A percentile compares a stretch with the other conserved stretches of the same genome.
Conservation (phyloP, 1,140 invertebrate species). For the Drosophila navojoa region DNA sequence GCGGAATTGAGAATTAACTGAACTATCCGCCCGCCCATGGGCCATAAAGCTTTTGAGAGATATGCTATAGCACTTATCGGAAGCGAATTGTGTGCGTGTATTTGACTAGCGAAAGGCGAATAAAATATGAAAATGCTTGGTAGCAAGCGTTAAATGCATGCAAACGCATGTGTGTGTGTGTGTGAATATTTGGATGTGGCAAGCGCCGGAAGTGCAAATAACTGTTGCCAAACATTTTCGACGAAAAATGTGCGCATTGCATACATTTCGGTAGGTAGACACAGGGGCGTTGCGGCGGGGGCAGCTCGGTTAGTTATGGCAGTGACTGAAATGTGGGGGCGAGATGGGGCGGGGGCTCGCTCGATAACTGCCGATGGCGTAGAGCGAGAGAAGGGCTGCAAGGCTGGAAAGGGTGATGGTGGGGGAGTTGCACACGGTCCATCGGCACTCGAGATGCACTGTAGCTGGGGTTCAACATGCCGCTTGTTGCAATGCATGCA, state of each 20-base stretch:
- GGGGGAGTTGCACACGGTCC: conserved; percentile 5
- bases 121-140: conserved; percentile 71
- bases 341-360: neutral
- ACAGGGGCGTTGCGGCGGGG: neutral
- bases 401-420: neutral
- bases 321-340: neutral
- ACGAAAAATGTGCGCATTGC: conserved; percentile 75
- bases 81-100: conserved; percentile 32
- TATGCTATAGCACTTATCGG: conserved; percentile 52
- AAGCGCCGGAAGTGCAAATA: conserved; percentile 72
- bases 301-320: conserved; percentile 1
- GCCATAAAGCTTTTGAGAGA: conserved; percentile 16
- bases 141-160: conserved; percentile 43
- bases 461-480: conserved; percentile 41
- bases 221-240: conserved; percentile 78
- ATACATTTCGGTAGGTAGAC: conserved; percentile 41
- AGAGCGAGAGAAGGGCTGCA: neutral
- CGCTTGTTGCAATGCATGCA: conserved; percentile 78
- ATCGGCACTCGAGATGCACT: conserved; percentile 19
- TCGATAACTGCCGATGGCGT: neutral
- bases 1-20: conserved; percentile 30
- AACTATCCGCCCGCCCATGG: neutral
- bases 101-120: conserved; percentile 58
- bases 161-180: conserved; percentile 25
- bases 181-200: conserved; percentile 26